Conservation (phyloP, 2,888 invertebrate genomes). For the Orchesellides sinensis region DNA sequence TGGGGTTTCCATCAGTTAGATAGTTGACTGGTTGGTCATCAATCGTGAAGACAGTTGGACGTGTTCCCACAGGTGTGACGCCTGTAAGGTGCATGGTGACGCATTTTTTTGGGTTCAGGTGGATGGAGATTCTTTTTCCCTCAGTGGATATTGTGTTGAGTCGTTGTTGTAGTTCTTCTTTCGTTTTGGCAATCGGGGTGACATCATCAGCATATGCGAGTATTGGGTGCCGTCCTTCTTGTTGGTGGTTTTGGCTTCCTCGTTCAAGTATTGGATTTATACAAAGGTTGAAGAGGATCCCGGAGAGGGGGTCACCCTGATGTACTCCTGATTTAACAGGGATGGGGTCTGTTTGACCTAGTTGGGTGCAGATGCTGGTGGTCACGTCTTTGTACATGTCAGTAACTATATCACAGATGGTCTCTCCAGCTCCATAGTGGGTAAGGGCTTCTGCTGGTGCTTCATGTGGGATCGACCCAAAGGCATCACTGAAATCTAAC, state of each 20-base stretch:
- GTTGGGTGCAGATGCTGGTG: constrained; percentile 7
- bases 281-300: not conserved
- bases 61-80: constrained; percentile 13
- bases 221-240: constrained; percentile 1
- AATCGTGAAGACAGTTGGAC: constrained; percentile 12
- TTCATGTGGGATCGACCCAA: constrained; percentile 54
- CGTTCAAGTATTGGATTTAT: constrained; percentile 30
- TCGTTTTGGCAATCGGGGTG: constrained; percentile 12
- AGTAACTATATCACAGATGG: not conserved
- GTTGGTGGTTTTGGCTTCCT: no score
- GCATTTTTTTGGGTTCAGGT: constrained; percentile 75
- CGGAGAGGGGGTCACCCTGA: no score
- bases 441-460: no score
- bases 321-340: constrained; percentile 67
- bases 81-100: constrained; percentile 70
- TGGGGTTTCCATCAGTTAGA: constrained; percentile 58
- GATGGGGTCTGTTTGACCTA: constrained; percentile 53
- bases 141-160: constrained; percentile 30
- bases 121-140: constrained; percentile 70
- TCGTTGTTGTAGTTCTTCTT: constrained; percentile 3
- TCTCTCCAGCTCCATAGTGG: constrained; percentile 29
- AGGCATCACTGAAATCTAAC: constrained; percentile 52
- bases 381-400: constrained; percentile 41
- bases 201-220: constrained; percentile 72
- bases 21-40: not conserved